Evolutionary conservation across 1,140 invertebrate genomes (phyloP), one percentile per base, ranked within the genome.

Genomic region (Agrypnia vestita): DNA sequence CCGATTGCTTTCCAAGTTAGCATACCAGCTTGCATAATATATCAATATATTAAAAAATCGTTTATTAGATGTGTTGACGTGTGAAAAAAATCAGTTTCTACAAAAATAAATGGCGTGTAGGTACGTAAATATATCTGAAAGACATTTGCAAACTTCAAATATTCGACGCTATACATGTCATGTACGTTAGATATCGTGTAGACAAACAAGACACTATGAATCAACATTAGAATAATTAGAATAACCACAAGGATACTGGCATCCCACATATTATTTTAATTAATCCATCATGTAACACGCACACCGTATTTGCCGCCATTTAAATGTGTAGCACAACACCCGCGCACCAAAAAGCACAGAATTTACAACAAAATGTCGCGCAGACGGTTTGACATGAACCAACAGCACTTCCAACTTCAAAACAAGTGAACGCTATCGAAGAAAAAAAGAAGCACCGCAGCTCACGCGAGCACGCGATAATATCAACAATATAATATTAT

Each of bases 361-460:
- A 44, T 69, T 69, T 13, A 69, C 43, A 47, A 47, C 64, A 69
- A 69, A 69, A 69, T 69, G 64, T 69, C 64, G 64, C 13, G 35
- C 17, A 59, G 55, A 3, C 61, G 21, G 35, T 35, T 64, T 64
- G 61, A 64, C 61, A 35, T 35, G 25, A 35, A 35, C 25, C 25
- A 64, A 64, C 61, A 59, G n/a, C 19, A 56, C 53, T 9, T 59
- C 17, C n/a, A n/a, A 35, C 61, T 64, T 69, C 64, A 69, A 69
- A 49, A 17, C 64, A 49, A 69, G 64, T 47, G 12, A 47, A 69
- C 64, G 64, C 15, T 19, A 69, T 69, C 64, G 64, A 69, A 49
- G 46, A 69, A 69, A 69, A 69, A 69, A 51, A 51, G 3, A 9
- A 13, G 49, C 64, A 46, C 46, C 35, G 21, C 25, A 35, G 13